These are phyloP conservation scores for Anoura caudifer DNA, from an alignment of 2,113 vertebrate genomes.

Conservation along the genomic window DNA sequence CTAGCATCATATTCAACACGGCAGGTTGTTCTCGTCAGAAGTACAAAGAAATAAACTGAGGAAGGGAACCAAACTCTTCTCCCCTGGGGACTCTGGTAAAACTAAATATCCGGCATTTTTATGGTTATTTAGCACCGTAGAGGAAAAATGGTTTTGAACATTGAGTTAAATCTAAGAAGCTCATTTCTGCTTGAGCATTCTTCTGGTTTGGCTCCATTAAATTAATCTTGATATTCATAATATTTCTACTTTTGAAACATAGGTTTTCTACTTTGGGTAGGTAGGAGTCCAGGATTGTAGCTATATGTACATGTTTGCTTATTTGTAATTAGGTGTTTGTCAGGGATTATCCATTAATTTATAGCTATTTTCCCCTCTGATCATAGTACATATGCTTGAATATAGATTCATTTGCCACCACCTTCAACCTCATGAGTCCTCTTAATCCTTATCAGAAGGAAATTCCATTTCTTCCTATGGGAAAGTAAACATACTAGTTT, in stretches of 20 bases:
- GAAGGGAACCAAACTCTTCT: not conserved
- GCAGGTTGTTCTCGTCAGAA: not conserved
- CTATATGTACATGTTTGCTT: not conserved
- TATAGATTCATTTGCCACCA: not conserved
- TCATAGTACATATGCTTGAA: not conserved
- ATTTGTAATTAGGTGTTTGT: constrained; percentile 6
- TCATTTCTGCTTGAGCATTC: not conserved
- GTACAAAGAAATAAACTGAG: not conserved
- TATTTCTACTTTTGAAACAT: not conserved
- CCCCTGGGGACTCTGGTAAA: not conserved
- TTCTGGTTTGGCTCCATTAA: not conserved
- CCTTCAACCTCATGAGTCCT: not conserved
- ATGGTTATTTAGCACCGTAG: not conserved
- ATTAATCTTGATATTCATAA: not conserved
- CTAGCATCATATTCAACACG: not conserved
- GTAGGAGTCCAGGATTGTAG: not conserved
- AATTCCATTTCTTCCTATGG: not conserved
- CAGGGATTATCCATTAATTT: not conserved
- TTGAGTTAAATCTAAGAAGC: not conserved
- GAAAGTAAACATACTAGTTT: not conserved
- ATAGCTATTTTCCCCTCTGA: not conserved
- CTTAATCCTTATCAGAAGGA: constrained; percentile 26
- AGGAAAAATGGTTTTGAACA: not conserved
- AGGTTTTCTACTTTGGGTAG: not conserved
- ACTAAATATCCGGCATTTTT: not conserved